Evolutionary conservation across 2,797 vertebrate species (phyloP).

Genomic region (Oreochromis grahami): DNA sequence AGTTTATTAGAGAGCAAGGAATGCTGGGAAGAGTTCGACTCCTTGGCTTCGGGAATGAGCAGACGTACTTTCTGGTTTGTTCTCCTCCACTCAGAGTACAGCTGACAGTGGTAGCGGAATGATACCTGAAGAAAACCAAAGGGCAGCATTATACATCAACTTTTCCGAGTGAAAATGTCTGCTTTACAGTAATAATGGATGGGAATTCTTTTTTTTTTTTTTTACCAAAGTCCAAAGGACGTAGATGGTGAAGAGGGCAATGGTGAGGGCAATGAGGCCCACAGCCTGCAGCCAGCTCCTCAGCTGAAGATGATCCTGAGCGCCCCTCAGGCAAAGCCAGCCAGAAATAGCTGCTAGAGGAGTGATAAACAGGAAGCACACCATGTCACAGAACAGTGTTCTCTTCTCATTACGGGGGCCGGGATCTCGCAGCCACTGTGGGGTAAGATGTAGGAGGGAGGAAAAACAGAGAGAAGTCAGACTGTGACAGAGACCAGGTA

Average conservation of each 20-base stretch:
- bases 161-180: rapidly evolving
- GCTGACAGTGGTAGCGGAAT: slow-evolving; percentile 97
- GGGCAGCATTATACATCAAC: neutral
- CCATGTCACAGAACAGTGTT: slow-evolving; percentile 94
- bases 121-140: slow-evolving; percentile 76
- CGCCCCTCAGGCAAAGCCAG: slow-evolving; percentile 92
- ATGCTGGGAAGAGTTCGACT: slow-evolving; percentile 79
- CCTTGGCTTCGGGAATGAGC: slow-evolving; percentile 82
- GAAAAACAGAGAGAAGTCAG: neutral
- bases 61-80: slow-evolving; percentile 93
- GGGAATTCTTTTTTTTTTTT: rapidly evolving
- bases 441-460: neutral
- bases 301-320: slow-evolving; percentile 92
- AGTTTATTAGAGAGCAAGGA: slow-evolving; percentile 85
- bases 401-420: slow-evolving; percentile 92
- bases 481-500: neutral
- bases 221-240: slow-evolving; percentile 96
- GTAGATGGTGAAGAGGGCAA: slow-evolving; percentile 97
- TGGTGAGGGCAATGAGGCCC: slow-evolving; percentile 93
- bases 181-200: neutral
- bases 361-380: slow-evolving; percentile 95
- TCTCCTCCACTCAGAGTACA: slow-evolving; percentile 94
- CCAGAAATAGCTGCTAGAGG: slow-evolving; percentile 91
- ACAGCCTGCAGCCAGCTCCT: slow-evolving; percentile 91
- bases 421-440: slow-evolving; percentile 91